A percentile compares a stretch with the other conserved stretches of the same genome.
These are phyloP conservation scores for Pelochelys cantorii DNA, from an alignment of 2,797 vertebrate genomes.

Conservation along the genomic window DNA sequence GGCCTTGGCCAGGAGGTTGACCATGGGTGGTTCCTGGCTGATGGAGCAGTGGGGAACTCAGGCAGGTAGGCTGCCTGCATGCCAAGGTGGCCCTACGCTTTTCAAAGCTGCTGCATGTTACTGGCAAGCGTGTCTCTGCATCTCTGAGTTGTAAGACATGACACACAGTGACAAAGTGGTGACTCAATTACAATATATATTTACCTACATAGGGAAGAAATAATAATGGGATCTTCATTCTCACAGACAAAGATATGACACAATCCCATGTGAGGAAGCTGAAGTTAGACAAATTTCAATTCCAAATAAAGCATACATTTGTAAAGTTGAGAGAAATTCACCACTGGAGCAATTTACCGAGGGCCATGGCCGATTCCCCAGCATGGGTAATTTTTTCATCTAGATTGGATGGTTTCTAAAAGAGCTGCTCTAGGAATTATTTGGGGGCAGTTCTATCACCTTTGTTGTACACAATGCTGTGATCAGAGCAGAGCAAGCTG, in stretches of 20 bases:
- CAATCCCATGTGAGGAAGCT: not conserved
- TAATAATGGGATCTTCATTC: not conserved
- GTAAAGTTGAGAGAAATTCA: not conserved
- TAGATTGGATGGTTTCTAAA: not conserved
- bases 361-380: not conserved
- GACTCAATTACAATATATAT: not conserved
- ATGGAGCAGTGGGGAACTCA: too few species aligned
- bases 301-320: not conserved
- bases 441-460: not conserved
- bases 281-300: not conserved
- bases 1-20: too few species aligned
- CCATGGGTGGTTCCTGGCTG: too few species aligned
- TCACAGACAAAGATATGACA: not conserved
- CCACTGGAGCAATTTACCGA: not conserved
- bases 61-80: too few species aligned
- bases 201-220: not conserved
- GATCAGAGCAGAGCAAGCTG: not conserved
- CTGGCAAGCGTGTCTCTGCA: too few species aligned
- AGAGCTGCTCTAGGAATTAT: not conserved
- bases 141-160: too few species aligned
- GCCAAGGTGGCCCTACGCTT: too few species aligned
- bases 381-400: not conserved
- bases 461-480: not conserved
- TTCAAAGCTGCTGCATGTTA: too few species aligned
- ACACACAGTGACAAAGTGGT: not conserved